Evolutionary conservation across 2,113 vertebrate species (phyloP), one percentile per base, ranked within the genome.

Genomic region (Melospiza georgiana): DNA sequence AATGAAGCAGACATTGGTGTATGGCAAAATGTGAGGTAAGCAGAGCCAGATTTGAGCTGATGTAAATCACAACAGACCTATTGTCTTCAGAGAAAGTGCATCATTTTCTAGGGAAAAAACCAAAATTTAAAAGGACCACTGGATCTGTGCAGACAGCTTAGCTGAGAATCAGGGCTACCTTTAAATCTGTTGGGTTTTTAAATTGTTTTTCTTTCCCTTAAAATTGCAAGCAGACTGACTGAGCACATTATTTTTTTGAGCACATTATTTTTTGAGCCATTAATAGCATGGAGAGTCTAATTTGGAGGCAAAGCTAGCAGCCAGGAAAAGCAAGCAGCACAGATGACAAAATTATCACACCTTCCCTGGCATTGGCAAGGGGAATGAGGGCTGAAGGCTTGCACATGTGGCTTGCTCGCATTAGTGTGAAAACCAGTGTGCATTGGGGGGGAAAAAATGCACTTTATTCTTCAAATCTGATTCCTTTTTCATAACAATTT

Each of bases 301-400:
- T 96, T 91, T 69, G 87, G 94, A 93, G 85, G 81, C 84, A 93
- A 89, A 95, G 79, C 93, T 88, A 94, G 84, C 12, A 7, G 69
- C 55, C 78, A 92, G 82, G 95, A 96, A 97, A 97, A 95, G 72
- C 96, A 97, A 96, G 84, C 24, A 35, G 96, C 94, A 96, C 92
- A 96, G 96, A 97, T 98, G 97, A 97, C 97, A 97, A 97, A 97
- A 97, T 97, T 96, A 96, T 98, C 97, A 98, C 98, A 98, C 97
- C 97, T 98, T 97, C 79, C 74, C 65, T 91, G 76, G 87, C 92
- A 96, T 87, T 96, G 97, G 97, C 97, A 97, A 91, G 93, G 39
- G 68, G 84, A 95, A 67, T 58, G 57, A 94, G 87, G 69, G 96
- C 79, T 88, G 93, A 96, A 93, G 69, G 91, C 93, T 96, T 96